Evolutionary conservation across 2,888 invertebrate species (phyloP).

Genomic region (Agrochola lota): DNA sequence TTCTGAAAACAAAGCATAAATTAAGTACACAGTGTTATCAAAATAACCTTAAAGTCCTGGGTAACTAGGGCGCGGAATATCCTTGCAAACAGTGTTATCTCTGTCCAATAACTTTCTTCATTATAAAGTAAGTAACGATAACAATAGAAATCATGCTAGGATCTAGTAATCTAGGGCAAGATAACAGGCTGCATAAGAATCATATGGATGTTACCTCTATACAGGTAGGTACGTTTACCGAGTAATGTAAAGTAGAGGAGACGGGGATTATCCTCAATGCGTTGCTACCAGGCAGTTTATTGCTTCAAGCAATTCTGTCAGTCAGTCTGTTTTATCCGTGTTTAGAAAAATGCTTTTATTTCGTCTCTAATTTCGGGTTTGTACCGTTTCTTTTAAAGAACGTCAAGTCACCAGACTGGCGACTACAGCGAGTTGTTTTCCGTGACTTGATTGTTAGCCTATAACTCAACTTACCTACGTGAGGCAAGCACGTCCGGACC

Average conservation of each 20-base stretch:
- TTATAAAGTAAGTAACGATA: constrained; percentile 3
- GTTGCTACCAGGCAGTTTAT: not conserved
- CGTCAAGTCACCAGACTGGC: not conserved
- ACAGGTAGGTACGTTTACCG: not conserved
- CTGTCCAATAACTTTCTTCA: constrained; percentile 17
- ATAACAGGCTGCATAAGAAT: constrained; percentile 7
- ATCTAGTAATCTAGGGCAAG: constrained; percentile 19
- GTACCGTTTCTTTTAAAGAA: not conserved
- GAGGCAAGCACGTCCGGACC: not conserved
- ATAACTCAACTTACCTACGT: not conserved
- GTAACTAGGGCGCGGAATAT: constrained; percentile 24
- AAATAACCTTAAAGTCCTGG: constrained; percentile 10
- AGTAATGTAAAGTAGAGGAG: not conserved
- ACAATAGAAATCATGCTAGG: not conserved
- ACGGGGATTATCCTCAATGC: not conserved
- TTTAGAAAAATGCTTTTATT: not conserved
- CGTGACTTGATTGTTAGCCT: not conserved
- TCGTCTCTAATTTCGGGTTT: not conserved
- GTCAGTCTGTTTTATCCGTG: not conserved
- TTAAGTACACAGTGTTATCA: constrained; percentile 29
- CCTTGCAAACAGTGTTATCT: constrained; percentile 33
- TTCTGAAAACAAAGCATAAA: constrained; percentile 9
- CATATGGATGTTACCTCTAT: constrained; percentile 50
- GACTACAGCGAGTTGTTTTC: not conserved
- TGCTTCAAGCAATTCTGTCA: no score